Evolutionary conservation across 2,888 invertebrate genomes (phyloP).

Genomic region (Arge pagana): DNA sequence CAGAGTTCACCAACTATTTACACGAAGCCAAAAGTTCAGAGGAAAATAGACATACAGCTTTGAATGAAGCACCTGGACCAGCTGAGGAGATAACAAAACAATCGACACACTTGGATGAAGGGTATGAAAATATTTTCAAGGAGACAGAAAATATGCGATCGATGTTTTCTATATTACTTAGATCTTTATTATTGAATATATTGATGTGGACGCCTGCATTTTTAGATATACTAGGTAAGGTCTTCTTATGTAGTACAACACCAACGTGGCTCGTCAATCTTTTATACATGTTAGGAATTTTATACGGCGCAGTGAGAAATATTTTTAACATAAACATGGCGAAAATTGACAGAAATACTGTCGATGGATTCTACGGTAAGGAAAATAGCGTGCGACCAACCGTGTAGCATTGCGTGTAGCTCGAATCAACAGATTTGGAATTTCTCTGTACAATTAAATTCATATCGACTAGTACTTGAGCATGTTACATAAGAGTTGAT

Average conservation of each 20-base stretch:
- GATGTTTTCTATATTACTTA: constrained; percentile 31
- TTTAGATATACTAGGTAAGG: constrained; percentile 36
- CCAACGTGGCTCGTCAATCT: constrained; percentile 39
- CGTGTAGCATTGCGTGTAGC: constrained; percentile 16
- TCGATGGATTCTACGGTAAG: constrained; percentile 23
- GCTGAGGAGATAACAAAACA: not conserved
- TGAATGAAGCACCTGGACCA: too few relatives aligned
- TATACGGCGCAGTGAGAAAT: constrained; percentile 39
- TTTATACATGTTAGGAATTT: constrained; percentile 36
- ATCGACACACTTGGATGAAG: not conserved
- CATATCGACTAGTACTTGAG: too few relatives aligned
- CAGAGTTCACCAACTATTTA: not conserved
- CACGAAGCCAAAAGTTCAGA: not conserved
- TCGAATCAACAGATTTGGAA: too few relatives aligned
- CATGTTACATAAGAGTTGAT: too few relatives aligned
- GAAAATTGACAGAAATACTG: constrained; percentile 22
- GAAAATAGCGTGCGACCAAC: constrained; percentile 39
- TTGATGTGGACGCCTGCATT: constrained; percentile 48
- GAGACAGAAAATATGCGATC: constrained; percentile 29
- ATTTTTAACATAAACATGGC: constrained; percentile 40
- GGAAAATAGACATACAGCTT: constrained; percentile 2
- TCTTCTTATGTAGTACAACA: constrained; percentile 37
- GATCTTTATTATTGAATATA: constrained; percentile 36
- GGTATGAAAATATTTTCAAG: constrained; percentile 20
- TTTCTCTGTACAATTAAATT: too few relatives aligned